Percentiles rank a stretch among this genome's conserved stretches.
phyloP scores from a whole-genome alignment of 2,888 invertebrate genomes.

The Acanthococcus lagerstroemiae region DNA sequence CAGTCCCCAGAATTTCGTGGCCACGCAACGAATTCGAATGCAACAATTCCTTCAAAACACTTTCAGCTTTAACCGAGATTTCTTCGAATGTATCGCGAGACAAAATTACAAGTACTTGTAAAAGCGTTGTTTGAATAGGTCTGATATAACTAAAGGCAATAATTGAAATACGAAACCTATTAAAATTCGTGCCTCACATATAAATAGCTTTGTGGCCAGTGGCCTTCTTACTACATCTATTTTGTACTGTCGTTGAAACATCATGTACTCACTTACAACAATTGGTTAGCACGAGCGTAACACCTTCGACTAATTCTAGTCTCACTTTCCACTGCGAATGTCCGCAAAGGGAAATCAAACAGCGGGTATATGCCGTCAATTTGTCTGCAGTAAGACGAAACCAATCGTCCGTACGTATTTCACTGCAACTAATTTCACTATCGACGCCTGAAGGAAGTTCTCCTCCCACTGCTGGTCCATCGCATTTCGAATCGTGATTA shows the following conservation, averaged over 20 bases:
- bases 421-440: no score
- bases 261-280: slow-evolving; percentile 3
- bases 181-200: no score
- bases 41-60: slow-evolving; percentile 42
- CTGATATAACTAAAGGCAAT: slow-evolving; percentile 41
- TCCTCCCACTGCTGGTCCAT: no score
- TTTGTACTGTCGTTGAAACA: not conserved
- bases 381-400: not conserved
- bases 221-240: not conserved
- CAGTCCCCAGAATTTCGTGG: slow-evolving; percentile 46
- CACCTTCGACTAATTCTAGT: slow-evolving; percentile 3
- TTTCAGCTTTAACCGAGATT: slow-evolving; percentile 45
- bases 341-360: not conserved
- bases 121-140: slow-evolving; percentile 45
- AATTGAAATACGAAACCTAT: not conserved
- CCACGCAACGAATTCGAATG: slow-evolving; percentile 38
- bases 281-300: not conserved
- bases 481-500: no score
- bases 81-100: slow-evolving; percentile 54
- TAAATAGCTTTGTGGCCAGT: no score
- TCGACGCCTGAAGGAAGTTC: no score
- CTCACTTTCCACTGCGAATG: slow-evolving; percentile 11
- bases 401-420: no score
- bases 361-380: not conserved
- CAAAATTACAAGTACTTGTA: slow-evolving; percentile 58